Percentiles rank a stretch among this genome's conserved stretches.
Evolutionary conservation across 2,888 invertebrate genomes (phyloP).

Genomic region (Leptinotarsa peninsularis): DNA sequence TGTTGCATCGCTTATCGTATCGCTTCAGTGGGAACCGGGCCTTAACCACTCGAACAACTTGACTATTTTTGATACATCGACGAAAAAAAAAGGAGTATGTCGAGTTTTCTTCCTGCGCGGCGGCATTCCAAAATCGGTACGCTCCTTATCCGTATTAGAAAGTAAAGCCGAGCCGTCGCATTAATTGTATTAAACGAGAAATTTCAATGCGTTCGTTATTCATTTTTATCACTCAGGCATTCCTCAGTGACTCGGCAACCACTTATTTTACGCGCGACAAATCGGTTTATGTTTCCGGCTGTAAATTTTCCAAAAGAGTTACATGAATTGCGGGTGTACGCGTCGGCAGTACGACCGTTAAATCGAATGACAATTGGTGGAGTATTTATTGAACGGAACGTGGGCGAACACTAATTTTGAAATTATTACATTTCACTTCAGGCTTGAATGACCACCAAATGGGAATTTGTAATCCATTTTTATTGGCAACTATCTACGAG

Average conservation of each 20-base stretch:
- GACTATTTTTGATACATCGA: not conserved
- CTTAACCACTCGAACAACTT: not conserved
- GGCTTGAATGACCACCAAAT: too few species aligned
- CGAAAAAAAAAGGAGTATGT: constrained; percentile 24
- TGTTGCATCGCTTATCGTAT: too few species aligned
- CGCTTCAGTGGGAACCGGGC: too few species aligned
- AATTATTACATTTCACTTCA: too few species aligned
- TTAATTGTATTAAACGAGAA: not conserved
- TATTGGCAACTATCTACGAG: too few species aligned
- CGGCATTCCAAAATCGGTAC: constrained; percentile 24
- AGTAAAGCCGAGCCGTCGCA: constrained; percentile 25
- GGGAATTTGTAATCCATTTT: too few species aligned
- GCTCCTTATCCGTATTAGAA: constrained; percentile 41
- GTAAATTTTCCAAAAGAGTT: constrained; percentile 34
- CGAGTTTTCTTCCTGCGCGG: constrained; percentile 26
- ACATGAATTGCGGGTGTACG: constrained; percentile 21
- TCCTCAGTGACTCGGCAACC: constrained; percentile 9
- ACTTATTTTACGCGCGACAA: constrained; percentile 23
- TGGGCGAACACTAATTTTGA: not conserved
- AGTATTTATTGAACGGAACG: not conserved
- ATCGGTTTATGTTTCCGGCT: constrained; percentile 36
- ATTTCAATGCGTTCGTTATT: constrained; percentile 4
- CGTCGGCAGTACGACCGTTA: not conserved
- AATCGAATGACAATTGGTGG: not conserved
- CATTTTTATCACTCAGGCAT: constrained; percentile 24